phyloP scores from a whole-genome alignment of 2,113 vertebrate species.

The Gallinago paraguaiae region DNA sequence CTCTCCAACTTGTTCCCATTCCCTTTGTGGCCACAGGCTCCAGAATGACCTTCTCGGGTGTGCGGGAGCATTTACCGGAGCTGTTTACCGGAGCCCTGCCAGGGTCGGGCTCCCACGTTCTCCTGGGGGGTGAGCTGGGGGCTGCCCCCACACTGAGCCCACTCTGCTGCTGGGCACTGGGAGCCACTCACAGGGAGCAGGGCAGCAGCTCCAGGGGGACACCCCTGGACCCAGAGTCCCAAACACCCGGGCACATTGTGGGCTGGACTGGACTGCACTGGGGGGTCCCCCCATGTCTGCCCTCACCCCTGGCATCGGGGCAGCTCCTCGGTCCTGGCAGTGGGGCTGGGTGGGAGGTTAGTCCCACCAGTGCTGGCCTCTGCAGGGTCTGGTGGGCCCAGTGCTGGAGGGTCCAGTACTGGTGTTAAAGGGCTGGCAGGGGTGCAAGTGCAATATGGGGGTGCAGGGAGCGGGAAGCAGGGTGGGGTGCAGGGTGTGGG shows the following conservation, averaged over 20 bases:
- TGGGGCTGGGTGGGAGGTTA: accelerated
- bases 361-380: accelerated
- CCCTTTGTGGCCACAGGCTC: not conserved
- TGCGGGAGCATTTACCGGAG: not conserved
- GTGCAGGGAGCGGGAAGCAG: not conserved
- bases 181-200: not conserved
- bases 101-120: not conserved
- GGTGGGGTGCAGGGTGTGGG: too few relatives aligned
- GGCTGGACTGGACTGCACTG: too few relatives aligned
- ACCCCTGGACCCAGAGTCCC: accelerated
- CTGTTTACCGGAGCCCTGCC: not conserved
- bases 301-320: not conserved
- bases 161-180: not conserved
- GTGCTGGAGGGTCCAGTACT: accelerated
- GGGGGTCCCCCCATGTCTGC: not conserved
- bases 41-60: not conserved
- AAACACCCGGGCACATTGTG: not conserved
- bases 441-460: too few relatives aligned
- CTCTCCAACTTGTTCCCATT: not conserved
- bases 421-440: not conserved
- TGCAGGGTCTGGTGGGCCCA: accelerated
- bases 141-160: not conserved
- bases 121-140: not conserved
- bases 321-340: accelerated
- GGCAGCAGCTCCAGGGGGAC: not conserved